Percentiles rank a stretch among this genome's conserved stretches.
Conservation (phyloP, 2,113 vertebrate genomes). For the Galbula dea region DNA sequence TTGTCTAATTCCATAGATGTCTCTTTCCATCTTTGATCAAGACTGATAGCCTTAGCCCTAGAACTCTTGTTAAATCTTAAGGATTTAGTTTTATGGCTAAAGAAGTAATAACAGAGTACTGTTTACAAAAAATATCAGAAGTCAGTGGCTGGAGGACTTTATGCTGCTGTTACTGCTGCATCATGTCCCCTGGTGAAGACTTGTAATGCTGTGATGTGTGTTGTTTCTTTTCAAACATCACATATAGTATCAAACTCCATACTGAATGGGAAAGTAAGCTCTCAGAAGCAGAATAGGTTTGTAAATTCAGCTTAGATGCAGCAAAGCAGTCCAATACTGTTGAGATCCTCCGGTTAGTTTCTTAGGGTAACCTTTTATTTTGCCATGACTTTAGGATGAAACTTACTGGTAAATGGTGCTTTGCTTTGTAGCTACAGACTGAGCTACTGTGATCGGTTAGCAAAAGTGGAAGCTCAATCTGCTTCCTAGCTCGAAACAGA, state of each 20-base stretch:
- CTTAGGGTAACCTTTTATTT: not conserved
- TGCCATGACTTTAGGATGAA: not conserved
- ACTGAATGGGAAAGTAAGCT: not conserved
- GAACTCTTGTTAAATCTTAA: not conserved
- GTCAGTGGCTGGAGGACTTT: not conserved
- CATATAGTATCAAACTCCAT: not conserved
- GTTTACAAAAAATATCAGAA: not conserved
- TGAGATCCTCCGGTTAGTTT: not conserved
- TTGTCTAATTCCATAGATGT: not conserved
- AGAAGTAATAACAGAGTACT: not conserved
- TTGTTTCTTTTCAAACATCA: not conserved
- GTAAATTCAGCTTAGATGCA: not conserved
- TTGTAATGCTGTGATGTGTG: not conserved
- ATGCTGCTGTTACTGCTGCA: not conserved
- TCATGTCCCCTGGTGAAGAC: not conserved
- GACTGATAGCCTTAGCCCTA: not conserved
- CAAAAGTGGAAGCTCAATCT: not conserved
- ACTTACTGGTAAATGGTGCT: not conserved
- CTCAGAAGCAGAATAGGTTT: not conserved
- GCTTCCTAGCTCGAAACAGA: not conserved
- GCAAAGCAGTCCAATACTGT: not conserved
- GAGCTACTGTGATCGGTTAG: not conserved
- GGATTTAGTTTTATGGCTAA: conserved; percentile 18
- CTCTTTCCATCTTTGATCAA: not conserved
- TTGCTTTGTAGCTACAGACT: not conserved